Evolutionary conservation across 92 coral and sea anemone genomes (phyloP).

Genomic region (Nematostella vectensis): DNA sequence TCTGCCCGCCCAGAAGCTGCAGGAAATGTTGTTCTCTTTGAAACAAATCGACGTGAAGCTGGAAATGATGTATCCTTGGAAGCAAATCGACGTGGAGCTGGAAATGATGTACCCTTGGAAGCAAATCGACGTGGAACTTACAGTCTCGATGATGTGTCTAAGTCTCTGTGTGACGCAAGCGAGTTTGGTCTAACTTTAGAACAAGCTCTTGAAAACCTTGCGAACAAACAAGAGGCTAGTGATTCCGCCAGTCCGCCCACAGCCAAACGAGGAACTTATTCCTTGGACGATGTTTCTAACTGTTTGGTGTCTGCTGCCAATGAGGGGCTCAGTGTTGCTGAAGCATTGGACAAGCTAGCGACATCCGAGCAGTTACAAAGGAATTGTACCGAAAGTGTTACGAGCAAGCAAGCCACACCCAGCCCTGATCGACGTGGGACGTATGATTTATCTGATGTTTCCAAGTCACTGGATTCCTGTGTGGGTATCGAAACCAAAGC

Average conservation of each 20-base stretch:
- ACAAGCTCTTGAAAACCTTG: slow-evolving; percentile 54
- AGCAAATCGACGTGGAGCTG: neutral
- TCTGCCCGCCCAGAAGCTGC: too few relatives aligned
- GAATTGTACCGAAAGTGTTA: neutral
- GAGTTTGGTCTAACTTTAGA: slow-evolving; percentile 71
- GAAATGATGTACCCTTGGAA: neutral
- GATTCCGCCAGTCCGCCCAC: neutral
- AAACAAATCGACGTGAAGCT: too few relatives aligned
- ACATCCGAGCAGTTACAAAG: slow-evolving; percentile 19
- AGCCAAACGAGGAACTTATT: slow-evolving; percentile 58
- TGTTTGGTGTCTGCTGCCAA: slow-evolving; percentile 35
- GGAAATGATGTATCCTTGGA: too few relatives aligned
- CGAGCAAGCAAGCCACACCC: too few relatives aligned
- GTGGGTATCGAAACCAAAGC: too few relatives aligned
- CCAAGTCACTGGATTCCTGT: slow-evolving; percentile 7
- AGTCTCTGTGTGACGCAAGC: slow-evolving; percentile 65
- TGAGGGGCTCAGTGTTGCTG: slow-evolving; percentile 35
- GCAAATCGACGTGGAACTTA: slow-evolving; percentile 65
- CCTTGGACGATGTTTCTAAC: slow-evolving; percentile 47
- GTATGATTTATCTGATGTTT: slow-evolving; percentile 39
- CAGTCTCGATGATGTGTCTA: slow-evolving; percentile 80
- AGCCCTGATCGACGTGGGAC: too few relatives aligned
- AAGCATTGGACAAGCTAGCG: slow-evolving; percentile 45
- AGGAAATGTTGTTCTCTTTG: too few relatives aligned
- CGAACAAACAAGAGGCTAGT: slow-evolving; percentile 27